Evolutionary conservation across 64 coral and sea anemone genomes (phyloP).

Genomic region (Catalaphyllia jardinei): DNA sequence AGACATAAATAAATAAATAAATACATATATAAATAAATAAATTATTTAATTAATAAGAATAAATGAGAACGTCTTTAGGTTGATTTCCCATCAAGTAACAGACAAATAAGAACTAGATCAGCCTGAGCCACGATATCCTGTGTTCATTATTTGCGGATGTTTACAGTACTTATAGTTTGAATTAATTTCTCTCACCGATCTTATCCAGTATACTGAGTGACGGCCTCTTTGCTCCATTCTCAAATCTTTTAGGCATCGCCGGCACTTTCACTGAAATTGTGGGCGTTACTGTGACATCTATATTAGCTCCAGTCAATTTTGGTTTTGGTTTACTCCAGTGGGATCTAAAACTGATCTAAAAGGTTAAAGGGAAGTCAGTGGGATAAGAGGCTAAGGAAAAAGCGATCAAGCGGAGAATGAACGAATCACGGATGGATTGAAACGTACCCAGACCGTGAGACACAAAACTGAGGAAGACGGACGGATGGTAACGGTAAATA

Average conservation of each 20-base stretch:
- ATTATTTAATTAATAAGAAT: too few relatives aligned
- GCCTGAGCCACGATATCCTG: too few relatives aligned
- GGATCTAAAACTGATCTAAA: neutral
- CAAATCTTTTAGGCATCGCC: neutral
- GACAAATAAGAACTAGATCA: too few relatives aligned
- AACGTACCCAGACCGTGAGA: too few relatives aligned
- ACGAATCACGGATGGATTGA: neutral
- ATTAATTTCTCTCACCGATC: neutral
- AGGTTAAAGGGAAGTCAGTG: neutral
- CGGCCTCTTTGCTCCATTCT: neutral
- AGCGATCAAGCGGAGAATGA: neutral
- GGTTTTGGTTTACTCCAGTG: neutral
- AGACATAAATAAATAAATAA: too few relatives aligned
- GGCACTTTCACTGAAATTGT: conserved; percentile 6
- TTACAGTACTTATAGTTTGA: too few relatives aligned
- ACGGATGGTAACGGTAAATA: neutral
- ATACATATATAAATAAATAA: too few relatives aligned
- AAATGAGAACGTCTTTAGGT: too few relatives aligned
- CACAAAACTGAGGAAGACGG: neutral
- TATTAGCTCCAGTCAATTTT: neutral
- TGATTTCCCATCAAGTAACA: too few relatives aligned
- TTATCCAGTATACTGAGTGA: neutral
- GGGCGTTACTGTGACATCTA: conserved; percentile 9
- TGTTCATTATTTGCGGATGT: too few relatives aligned
- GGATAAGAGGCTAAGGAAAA: too few relatives aligned